Base-by-base conservation (phyloP, 2,797 vertebrate genomes). In the Microtus agrestis region DNA sequence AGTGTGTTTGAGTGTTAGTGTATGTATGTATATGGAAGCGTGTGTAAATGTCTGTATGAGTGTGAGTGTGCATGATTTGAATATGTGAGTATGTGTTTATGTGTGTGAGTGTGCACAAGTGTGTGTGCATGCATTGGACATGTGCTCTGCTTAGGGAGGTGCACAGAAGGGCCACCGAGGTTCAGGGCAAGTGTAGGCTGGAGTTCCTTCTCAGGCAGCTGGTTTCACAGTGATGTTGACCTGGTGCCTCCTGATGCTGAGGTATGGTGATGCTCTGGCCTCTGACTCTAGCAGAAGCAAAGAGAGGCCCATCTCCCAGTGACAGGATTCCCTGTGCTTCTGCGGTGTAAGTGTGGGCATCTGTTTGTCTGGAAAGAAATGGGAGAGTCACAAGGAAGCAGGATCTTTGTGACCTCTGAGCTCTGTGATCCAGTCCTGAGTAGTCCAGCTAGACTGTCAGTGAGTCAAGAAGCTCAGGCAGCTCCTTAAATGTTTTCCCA, bases 231-330 rank as follows among this genome's bases (percentile, higher is more conserved):
- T 37, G 69, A 12, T 17, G 14, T 43, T 74, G 79, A 63, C 88
- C 27, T 5, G 2, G 8, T 51, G 12, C 12, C 40, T 76, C 9
- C 1, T 0, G 5, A 12, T 31, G 7, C 63, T 56, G 29, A 29
- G 25, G 46, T 21, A 27, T 13, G 0, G 29, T 0, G 0, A 40
- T 31, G 4, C 29, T 82, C 21, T 19, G 17, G 48, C 71, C 56
- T 46, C 59, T 65, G 40, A 43, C 80, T 61, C 37, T 5, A 63
- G 80, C 80, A 82, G 46, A 46, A 46, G 80, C 25, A 77, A 43
- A 19, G 40, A 48, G n/a, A 34, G 63, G n/a, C 67, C 67, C 17
- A 69, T 6, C 56, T 34, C 77, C 46, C 14, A 56, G n/a, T 29
- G 67, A 54, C 43, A 71, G n/a, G 67, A 87, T 34, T 67, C 11